phyloP scores from a whole-genome alignment of 2,797 vertebrate genomes.

The Chelmon rostratus region DNA sequence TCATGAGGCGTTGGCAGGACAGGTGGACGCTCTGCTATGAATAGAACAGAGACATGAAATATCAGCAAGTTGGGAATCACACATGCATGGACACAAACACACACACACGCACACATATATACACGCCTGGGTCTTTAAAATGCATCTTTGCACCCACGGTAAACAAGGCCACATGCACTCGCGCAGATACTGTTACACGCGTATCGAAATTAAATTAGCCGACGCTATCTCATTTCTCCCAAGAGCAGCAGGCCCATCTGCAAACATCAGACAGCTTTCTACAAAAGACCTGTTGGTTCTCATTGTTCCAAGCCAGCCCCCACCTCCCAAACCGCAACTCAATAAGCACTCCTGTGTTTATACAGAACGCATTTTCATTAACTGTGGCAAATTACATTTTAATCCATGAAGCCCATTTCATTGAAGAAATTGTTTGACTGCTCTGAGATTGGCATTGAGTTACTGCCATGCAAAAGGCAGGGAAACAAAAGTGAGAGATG shows the following conservation, averaged over 20 bases:
- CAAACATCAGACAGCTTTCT: constrained; percentile 72
- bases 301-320: constrained; percentile 66
- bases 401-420: constrained; percentile 78
- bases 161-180: constrained; percentile 68
- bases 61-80: constrained; percentile 27
- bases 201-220: constrained; percentile 78
- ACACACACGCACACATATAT: constrained; percentile 21
- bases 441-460: constrained; percentile 71
- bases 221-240: constrained; percentile 70
- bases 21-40: constrained; percentile 32
- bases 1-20: constrained; percentile 4
- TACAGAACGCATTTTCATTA: constrained; percentile 78
- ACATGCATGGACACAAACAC: constrained; percentile 29
- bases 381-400: constrained; percentile 82
- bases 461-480: constrained; percentile 47
- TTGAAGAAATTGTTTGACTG: constrained; percentile 77
- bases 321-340: constrained; percentile 65
- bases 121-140: constrained; percentile 45
- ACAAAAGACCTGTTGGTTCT: constrained; percentile 67
- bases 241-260: constrained; percentile 71
- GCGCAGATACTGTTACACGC: constrained; percentile 66
- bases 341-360: constrained; percentile 74
- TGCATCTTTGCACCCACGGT: constrained; percentile 49
- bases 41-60: constrained; percentile 42
- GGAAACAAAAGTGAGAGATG: constrained; percentile 64